A percentile compares a stretch with the other conserved stretches of the same genome.
Conservation (phyloP, 2,113 vertebrate genomes). For the Hydropotes inermis region DNA sequence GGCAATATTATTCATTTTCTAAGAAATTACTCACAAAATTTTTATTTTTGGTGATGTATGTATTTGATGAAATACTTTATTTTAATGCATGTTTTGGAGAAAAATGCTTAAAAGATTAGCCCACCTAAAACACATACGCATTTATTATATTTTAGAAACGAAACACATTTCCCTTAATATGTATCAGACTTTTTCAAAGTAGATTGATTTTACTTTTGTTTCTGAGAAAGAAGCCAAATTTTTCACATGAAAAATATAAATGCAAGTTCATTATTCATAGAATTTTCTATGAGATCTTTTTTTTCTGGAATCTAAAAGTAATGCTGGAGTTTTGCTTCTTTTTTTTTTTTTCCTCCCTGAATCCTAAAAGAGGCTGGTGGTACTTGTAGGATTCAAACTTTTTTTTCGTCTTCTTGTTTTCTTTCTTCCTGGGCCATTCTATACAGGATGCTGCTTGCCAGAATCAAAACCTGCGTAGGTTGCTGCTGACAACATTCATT, state of each 20-base stretch:
- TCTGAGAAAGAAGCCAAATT: neutral
- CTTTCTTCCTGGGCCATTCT: neutral
- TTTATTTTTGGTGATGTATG: neutral
- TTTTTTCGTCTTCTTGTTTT: neutral
- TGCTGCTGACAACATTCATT: neutral
- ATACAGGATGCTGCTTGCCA: neutral
- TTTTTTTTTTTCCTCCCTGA: neutral
- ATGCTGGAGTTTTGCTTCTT: neutral
- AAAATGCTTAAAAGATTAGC: slow-evolving; percentile 18
- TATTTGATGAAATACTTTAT: neutral
- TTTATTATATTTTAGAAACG: slow-evolving; percentile 19
- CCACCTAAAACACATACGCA: neutral
- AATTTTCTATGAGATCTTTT: slow-evolving; percentile 41
- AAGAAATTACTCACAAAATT: neutral
- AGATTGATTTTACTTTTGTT: slow-evolving; percentile 40
- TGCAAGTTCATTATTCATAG: slow-evolving; percentile 45
- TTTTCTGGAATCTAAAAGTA: neutral
- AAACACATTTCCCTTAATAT: slow-evolving; percentile 23
- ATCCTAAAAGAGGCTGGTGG: neutral
- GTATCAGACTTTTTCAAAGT: slow-evolving; percentile 35
- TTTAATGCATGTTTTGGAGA: neutral
- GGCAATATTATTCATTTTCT: neutral
- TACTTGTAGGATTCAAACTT: neutral
- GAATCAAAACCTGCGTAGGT: neutral
- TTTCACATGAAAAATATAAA: slow-evolving; percentile 43